Conservation (phyloP, 2,888 invertebrate species). For the Cheilosia grossa region DNA sequence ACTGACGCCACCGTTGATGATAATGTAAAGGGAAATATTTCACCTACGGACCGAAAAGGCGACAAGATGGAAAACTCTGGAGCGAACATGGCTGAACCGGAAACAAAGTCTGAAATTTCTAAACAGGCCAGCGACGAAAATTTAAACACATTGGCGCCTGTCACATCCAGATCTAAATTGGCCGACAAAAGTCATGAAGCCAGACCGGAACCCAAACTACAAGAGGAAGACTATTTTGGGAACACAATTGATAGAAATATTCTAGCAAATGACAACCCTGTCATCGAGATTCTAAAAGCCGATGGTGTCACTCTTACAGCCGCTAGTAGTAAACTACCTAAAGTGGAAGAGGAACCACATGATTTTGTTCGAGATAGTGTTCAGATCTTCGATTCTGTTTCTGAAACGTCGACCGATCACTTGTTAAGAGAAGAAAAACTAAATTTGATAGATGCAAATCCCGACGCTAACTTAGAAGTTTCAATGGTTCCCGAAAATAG, state of each 20-base stretch:
- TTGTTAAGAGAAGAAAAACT: background rate
- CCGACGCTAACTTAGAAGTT: background rate
- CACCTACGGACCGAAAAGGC: no score
- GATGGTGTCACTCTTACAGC: background rate
- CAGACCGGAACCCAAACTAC: background rate
- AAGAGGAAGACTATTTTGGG: slow-evolving; percentile 13
- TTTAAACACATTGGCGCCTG: background rate
- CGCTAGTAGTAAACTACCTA: background rate
- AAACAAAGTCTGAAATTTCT: background rate
- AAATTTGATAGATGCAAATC: background rate
- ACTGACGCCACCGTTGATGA: no score
- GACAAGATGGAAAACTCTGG: background rate
- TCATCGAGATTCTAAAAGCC: background rate
- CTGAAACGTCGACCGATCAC: background rate
- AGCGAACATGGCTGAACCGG: background rate
- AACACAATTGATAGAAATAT: background rate
- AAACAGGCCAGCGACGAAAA: background rate
- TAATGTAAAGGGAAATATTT: no score
- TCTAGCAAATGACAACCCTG: background rate
- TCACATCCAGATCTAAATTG: background rate
- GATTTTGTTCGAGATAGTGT: background rate
- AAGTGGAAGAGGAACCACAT: slow-evolving; percentile 5
- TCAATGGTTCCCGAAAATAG: no score
- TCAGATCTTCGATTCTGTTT: no score
- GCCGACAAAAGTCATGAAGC: background rate